Evolutionary conservation across 2,888 invertebrate species (phyloP), one percentile per base, ranked within the genome.

Genomic region (Tetheella fluctuosa): DNA sequence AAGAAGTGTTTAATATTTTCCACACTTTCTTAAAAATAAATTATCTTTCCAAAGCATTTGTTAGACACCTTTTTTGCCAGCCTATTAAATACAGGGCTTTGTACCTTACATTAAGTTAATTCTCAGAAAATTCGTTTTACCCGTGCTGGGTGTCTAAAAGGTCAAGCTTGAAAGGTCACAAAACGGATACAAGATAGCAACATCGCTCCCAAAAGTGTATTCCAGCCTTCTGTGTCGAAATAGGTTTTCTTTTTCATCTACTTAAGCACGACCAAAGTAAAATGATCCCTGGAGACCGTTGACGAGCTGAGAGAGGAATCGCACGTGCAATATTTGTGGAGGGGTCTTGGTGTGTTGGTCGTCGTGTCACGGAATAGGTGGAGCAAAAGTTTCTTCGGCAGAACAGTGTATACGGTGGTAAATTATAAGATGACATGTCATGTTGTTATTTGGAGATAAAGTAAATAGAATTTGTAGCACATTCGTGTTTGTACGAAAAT

Each of bases 391-490:
- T 72, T 64, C 62, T 65, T 65, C 54, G 57, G 20, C 59, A 54
- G 62, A 69, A 67, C 67, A 68, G 63, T 70, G 67, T 70, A 63
- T 58, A 64, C 66, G 62, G 54, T 60, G 64, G 67, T 62, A 73
- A 71, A 71, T 70, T 68, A 73, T 73, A 66, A 70, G 62, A 65
- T 62, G 68, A 67, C 70, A 70, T 67, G 70, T 64, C 63, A 54
- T 54, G 37, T 68, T 69, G 66, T 67, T 65, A 64, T 58, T 65
- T 57, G 54, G 58, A 68, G 68, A 70, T 70, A 68, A 70, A 66
- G 66, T 60, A 70, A 64, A 67, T 70, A 52, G 57, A 53, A 64
- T 63, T 68, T 60, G 55, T 34, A 34, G 20, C 48, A 20, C 48
- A 48, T 48, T 17, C 28, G n/a, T 25, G 28, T 54, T 55, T 55